Conservation (phyloP, 2,888 invertebrate species). For the Hylaea fasciaria region DNA sequence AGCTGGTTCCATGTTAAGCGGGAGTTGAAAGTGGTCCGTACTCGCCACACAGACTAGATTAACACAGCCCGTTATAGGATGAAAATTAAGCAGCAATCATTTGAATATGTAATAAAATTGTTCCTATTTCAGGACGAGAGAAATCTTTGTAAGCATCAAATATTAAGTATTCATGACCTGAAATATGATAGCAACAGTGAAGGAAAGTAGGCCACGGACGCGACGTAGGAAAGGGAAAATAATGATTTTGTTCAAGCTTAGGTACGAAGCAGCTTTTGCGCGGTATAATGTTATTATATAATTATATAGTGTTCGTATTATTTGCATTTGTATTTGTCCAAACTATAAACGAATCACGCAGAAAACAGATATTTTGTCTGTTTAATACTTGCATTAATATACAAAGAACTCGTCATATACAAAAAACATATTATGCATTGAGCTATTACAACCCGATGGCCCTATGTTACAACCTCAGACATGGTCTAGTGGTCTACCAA, state of each 20-base stretch:
- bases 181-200: slow-evolving; percentile 12
- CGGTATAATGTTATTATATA: background rate
- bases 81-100: slow-evolving; percentile 10
- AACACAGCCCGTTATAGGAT: slow-evolving; percentile 19
- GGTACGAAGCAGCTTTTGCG: background rate
- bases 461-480: too few relatives aligned
- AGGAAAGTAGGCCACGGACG: slow-evolving; percentile 21
- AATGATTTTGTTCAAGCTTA: slow-evolving; percentile 12
- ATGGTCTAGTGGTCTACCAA: too few relatives aligned
- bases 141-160: background rate
- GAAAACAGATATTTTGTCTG: too few relatives aligned
- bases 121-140: background rate
- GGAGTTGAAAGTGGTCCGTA: slow-evolving; percentile 18
- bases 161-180: slow-evolving; percentile 3
- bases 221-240: slow-evolving; percentile 11
- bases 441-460: too few relatives aligned
- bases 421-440: too few relatives aligned
- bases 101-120: background rate
- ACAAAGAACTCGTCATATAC: too few relatives aligned
- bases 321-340: too few relatives aligned
- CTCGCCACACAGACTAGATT: slow-evolving; percentile 22
- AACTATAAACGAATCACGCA: too few relatives aligned
- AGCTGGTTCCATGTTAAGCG: slow-evolving; percentile 1
- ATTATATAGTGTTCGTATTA: background rate
- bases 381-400: too few relatives aligned